A percentile compares a stretch with the other conserved stretches of the same genome.
Conservation (phyloP, 2,797 vertebrate species). For the Phataginus tricuspis region DNA sequence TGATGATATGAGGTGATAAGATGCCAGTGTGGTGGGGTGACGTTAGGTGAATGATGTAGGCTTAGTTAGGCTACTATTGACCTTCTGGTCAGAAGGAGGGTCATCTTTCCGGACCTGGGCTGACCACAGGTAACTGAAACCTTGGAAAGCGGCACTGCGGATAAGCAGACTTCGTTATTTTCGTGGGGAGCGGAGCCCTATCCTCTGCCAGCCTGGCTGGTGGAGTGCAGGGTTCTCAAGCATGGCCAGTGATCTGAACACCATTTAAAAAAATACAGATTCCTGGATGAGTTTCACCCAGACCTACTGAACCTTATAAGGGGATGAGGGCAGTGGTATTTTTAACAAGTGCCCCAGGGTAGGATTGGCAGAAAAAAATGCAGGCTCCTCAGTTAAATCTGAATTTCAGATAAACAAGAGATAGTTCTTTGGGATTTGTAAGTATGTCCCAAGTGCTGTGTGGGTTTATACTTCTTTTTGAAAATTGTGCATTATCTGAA, state of each 20-base stretch:
- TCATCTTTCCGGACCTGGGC: no score
- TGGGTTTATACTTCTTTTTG: neutral
- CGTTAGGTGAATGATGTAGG: no score
- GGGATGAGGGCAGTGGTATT: neutral
- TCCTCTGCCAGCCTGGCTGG: neutral
- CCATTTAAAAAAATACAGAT: neutral
- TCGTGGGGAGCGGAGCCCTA: neutral
- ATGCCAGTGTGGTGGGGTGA: no score
- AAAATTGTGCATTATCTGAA: neutral
- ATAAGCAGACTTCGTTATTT: neutral
- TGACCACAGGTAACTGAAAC: no score
- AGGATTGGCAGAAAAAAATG: neutral
- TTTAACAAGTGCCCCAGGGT: neutral
- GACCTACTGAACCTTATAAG: neutral
- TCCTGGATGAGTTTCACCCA: neutral
- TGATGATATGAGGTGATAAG: no score
- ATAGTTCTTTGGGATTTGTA: neutral
- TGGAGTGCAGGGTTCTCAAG: neutral
- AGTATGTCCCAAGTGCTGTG: neutral
- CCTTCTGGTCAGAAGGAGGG: no score
- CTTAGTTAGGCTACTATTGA: no score
- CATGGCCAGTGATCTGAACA: neutral
- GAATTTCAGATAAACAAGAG: conserved; percentile 15
- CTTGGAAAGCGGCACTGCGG: no score
- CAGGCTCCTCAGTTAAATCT: neutral